Evolutionary conservation across 2,888 invertebrate species (phyloP).

Genomic region (Ectemnius continuus): DNA sequence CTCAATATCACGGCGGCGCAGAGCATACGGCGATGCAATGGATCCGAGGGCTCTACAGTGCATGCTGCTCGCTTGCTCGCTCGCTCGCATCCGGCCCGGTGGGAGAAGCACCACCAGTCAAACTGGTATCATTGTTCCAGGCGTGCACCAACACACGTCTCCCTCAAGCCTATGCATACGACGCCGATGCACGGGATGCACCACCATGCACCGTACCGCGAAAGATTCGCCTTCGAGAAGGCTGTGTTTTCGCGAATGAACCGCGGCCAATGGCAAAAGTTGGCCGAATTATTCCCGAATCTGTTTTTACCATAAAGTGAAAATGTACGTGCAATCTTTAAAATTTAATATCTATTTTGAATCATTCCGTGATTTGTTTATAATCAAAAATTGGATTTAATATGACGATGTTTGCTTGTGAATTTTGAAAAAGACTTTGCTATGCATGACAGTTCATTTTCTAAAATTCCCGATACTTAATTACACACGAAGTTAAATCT

Average conservation of each 20-base stretch:
- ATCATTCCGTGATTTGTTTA: no score
- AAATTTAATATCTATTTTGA: no score
- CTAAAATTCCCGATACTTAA: no score
- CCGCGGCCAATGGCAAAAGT: background rate
- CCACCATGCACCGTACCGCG: slow-evolving; percentile 31
- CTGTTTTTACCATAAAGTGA: no score
- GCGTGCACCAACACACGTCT: slow-evolving; percentile 36
- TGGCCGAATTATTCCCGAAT: background rate
- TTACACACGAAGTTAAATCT: no score
- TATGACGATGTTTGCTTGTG: no score
- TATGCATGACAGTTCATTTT: no score
- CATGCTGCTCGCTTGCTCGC: slow-evolving; percentile 20
- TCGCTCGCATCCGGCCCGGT: slow-evolving; percentile 25
- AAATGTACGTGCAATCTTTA: no score
- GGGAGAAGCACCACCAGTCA: slow-evolving; percentile 70
- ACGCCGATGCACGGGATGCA: slow-evolving; percentile 17
- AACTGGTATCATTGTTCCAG: slow-evolving; percentile 73
- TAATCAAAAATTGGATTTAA: no score
- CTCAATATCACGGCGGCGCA: slow-evolving; percentile 19
- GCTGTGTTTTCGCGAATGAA: slow-evolving; percentile 11
- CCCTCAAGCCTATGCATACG: slow-evolving; percentile 31
- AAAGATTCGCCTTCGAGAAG: slow-evolving; percentile 25
- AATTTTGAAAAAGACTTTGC: no score
- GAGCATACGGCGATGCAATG: slow-evolving; percentile 27
- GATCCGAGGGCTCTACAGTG: slow-evolving; percentile 30